Base-by-base conservation (phyloP, 2,888 invertebrate genomes). In the Candidula unifasciata region DNA sequence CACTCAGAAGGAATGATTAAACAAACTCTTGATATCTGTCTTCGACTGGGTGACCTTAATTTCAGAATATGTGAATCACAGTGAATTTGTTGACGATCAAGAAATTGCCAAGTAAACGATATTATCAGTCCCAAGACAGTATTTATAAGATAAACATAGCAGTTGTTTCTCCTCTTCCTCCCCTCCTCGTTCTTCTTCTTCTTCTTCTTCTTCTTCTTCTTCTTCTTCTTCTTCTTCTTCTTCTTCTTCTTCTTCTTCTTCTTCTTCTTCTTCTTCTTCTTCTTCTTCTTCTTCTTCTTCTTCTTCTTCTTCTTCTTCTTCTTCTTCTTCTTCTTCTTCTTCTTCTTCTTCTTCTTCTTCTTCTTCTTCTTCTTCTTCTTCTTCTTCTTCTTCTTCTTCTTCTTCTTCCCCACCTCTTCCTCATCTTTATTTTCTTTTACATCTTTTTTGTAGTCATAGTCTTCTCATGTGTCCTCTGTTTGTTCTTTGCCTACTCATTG, bases 141-240 rank as follows among this genome's bases (percentile, higher is more conserved):
- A n/a, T n/a, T n/a, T n/a, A n/a, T n/a, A n/a, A n/a, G n/a, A n/a
- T n/a, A n/a, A n/a, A n/a, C n/a, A n/a, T n/a, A n/a, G n/a, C n/a
- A n/a, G n/a, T n/a, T n/a, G n/a, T n/a, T n/a, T n/a, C n/a, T n/a
- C n/a, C n/a, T n/a, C n/a, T n/a, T n/a, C n/a, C n/a, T n/a, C n/a
- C n/a, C n/a, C n/a, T n/a, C n/a, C n/a, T n/a, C n/a, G n/a, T n/a
- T n/a, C n/a, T n/a, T 54, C 33, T 57, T 54, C 77, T 54, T 57
- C 57, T 57, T 57, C 77, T 77, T 18, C 27, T 52, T 77, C 27
- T 54, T 18, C 27, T 57, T 57, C 24, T 57, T 54, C 16, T 54
- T n/a, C n/a, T n/a, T 77, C 77, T 77, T 52, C 52, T 27, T 77
- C 77, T 52, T 52, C 52, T n/a, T 54, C 27, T 78, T 60, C 60